Evolutionary conservation across 2,888 invertebrate species (phyloP), one percentile per base, ranked within the genome.

Genomic region (Leptura quadrifasciata): DNA sequence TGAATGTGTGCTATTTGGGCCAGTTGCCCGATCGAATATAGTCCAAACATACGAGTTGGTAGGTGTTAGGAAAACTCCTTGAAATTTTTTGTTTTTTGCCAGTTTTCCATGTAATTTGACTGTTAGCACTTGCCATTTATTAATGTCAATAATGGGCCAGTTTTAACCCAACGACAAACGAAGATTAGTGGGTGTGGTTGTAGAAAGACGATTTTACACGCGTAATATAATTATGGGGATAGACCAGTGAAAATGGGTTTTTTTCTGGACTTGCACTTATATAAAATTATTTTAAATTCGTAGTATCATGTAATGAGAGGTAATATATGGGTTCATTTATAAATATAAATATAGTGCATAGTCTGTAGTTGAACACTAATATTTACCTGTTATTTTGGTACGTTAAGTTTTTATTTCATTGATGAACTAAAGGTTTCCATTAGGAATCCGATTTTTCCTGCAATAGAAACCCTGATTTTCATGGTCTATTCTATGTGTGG

Each of bases 131-230:
- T 76, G 71, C 70, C 72, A 70, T 76, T 76, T 57, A 73, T 52
- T 35, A 76, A 76, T 76, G 58, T 74, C 73, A 74, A 68, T 68
- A 24, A 73, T 73, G 69, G 76, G 76, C 76, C 76, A 76, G 73
- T 76, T 71, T 74, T 70, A 74, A 67, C 61, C 64, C 73, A 71
- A 72, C 63, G 20, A 55, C 47, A 39, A 54, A 68, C 24, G 68
- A 74, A 21, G 58, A 58, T 31, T 35, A 72, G 63, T 72, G 20
- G 72, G 72, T 72, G 63, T 18, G 58, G 72, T 72, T 72, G 52
- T 61, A 54, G 68, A 74, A 47, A 39, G 39, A 63, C 27, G 63
- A 63, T 63, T 63, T 63, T 39, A 18, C n/a, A n/a, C 21, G 63
- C 63, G 35, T 63, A 63, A 20, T 35, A 35, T 35, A 35, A 39